Base-by-base conservation (phyloP, 2,888 invertebrate species). In the Lycia hirtaria region DNA sequence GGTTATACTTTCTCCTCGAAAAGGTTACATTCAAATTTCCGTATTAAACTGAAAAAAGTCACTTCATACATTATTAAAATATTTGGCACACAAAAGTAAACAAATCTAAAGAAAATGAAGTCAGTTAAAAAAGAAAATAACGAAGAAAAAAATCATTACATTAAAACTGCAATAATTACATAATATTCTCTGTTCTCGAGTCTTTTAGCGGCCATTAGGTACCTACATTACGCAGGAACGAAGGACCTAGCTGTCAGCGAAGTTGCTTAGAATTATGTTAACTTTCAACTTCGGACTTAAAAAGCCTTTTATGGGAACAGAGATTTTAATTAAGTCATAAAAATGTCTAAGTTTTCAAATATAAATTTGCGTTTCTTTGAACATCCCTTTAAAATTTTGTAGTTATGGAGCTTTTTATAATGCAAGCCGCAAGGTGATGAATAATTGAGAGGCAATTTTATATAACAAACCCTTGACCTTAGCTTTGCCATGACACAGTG, bases 241-340 rank as follows among this genome's bases (percentile, higher is more conserved):
- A 32, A 32, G 45, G n/a, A n/a, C n/a, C n/a, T 44, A 44, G 43
- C 28, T 56, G 37, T 37, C 32, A 38, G 30, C 12, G 10, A 19
- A 38, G 43, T 44, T 37, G 17, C 22, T 43, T 1, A 28, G 20
- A 49, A 40, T 37, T 37, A 37, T 33, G 9, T 14, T 22, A 9
- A 56, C 49, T 48, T 30, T 37, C 22, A 56, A 56, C 30, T 56
- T 56, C 32, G 24, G 22, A 56, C 49, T 32, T 35, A 43, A 41
- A 47, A 48, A 12, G 9, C 17, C 10, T 32, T 35, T 32, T 24
- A 44, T 6, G 30, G 49, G 19, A 35, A 49, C 44, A 24, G 22
- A 49, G 22, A 44, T 38, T 56, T 43, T 43, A 44, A 47, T 40
- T 49, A 49, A 17, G 26, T 35, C 49, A 38, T 44, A 49, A 50